A percentile compares a stretch with the other conserved stretches of the same genome.
These are phyloP conservation scores for Cremastobaeus sp. DNA, from an alignment of 2,888 invertebrate genomes.

Conservation along the genomic window DNA sequence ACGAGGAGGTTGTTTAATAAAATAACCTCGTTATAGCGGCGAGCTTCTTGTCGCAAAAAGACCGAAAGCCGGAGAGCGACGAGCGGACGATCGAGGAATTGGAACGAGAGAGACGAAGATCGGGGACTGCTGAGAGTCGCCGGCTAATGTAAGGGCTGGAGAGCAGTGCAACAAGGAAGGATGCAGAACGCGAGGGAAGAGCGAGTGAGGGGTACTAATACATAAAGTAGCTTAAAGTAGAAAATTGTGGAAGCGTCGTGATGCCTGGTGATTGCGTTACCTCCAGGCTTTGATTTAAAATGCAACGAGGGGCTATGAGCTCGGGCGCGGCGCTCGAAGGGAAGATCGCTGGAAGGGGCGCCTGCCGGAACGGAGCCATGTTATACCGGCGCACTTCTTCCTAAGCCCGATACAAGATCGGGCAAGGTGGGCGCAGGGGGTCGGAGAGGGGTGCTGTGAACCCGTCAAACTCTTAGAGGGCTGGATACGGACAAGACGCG, in stretches of 20 bases:
- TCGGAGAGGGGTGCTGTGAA: constrained; percentile 52
- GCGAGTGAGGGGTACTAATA: constrained; percentile 70
- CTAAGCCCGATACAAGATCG: constrained; percentile 51
- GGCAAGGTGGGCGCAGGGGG: constrained; percentile 34
- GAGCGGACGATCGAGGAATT: neutral
- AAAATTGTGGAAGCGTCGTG: constrained; percentile 79
- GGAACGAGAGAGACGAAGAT: constrained; percentile 10
- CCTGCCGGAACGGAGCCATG: constrained; percentile 59
- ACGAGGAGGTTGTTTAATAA: constrained; percentile 75
- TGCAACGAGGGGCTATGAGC: constrained; percentile 75
- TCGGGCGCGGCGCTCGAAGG: constrained; percentile 59
- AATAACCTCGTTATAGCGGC: constrained; percentile 73
- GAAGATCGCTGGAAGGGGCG: constrained; percentile 53
- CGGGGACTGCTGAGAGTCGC: constrained; percentile 47
- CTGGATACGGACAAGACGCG: constrained; percentile 45
- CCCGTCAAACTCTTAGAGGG: constrained; percentile 55
- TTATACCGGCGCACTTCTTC: constrained; percentile 53
- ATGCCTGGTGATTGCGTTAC: constrained; percentile 79
- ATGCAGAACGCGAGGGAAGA: constrained; percentile 41
- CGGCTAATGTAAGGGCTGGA: constrained; percentile 53
- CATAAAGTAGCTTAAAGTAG: constrained; percentile 79
- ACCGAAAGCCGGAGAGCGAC: constrained; percentile 30
- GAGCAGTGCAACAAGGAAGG: constrained; percentile 23
- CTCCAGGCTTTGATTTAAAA: constrained; percentile 79
- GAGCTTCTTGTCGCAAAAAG: constrained; percentile 43